These are phyloP conservation scores for Decapterus maruadsi DNA, from an alignment of 2,797 vertebrate species.

Conservation along the genomic window DNA sequence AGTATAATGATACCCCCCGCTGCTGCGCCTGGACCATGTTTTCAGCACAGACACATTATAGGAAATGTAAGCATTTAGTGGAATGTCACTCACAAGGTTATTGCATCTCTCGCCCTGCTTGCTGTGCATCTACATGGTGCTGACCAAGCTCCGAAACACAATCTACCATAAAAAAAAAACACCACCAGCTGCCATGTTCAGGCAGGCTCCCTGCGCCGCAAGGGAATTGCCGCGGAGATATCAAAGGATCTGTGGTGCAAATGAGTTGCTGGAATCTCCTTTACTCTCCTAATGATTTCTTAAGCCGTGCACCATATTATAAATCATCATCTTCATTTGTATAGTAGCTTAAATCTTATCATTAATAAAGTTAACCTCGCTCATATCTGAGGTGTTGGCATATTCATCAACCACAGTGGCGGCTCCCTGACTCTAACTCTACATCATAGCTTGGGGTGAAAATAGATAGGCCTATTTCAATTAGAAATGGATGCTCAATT, in stretches of 20 bases:
- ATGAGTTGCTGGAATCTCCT: conserved; percentile 75
- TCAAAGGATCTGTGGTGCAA: conserved; percentile 79
- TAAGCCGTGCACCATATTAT: conserved; percentile 56
- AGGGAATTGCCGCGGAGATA: conserved; percentile 71
- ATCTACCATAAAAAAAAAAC: conserved; percentile 72
- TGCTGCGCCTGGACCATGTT: conserved; percentile 68
- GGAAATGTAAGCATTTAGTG: conserved; percentile 84
- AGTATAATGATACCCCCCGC: conserved; percentile 65
- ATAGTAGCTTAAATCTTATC: conserved; percentile 62
- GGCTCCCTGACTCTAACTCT: conserved; percentile 35
- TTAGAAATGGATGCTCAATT: conserved; percentile 71
- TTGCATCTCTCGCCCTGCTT: conserved; percentile 74
- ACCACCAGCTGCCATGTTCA: conserved; percentile 76
- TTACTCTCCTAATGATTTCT: conserved; percentile 74
- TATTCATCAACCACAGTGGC: conserved; percentile 61
- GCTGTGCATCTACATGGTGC: conserved; percentile 84
- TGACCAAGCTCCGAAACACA: conserved; percentile 87
- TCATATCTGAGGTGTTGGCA: conserved; percentile 59
- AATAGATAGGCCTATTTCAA: conserved; percentile 62
- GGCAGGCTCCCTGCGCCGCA: conserved; percentile 58
- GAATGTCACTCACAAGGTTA: conserved; percentile 88
- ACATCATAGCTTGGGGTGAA: conserved; percentile 51
- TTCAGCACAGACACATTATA: conserved; percentile 71
- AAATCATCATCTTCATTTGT: conserved; percentile 60
- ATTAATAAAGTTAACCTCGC: conserved; percentile 71